Conservation (phyloP, 1,140 invertebrate species). For the Drosophila suzukii region DNA sequence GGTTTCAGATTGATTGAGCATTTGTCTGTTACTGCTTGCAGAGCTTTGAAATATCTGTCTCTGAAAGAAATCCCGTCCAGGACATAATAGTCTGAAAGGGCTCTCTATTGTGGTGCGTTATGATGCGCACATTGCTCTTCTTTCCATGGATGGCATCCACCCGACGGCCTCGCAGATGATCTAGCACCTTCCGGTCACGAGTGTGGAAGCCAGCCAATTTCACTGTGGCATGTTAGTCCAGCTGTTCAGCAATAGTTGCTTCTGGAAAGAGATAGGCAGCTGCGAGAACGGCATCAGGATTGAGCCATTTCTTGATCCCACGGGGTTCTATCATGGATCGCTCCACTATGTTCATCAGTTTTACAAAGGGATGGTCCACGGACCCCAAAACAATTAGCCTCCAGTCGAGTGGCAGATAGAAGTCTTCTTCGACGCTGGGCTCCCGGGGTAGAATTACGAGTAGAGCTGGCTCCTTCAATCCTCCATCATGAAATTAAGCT, state of each 20-base stretch:
- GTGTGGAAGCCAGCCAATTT: slow-evolving; percentile 55
- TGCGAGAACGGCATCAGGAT: slow-evolving; percentile 86
- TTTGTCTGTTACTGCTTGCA: background rate
- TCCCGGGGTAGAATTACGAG: slow-evolving; percentile 88
- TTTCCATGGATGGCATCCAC: slow-evolving; percentile 40
- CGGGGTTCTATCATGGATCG: slow-evolving; percentile 59
- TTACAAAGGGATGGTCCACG: slow-evolving; percentile 79
- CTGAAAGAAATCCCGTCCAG: slow-evolving; percentile 41
- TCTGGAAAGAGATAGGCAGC: slow-evolving; percentile 85
- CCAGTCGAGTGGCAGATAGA: slow-evolving; percentile 85
- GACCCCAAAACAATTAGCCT: slow-evolving; percentile 65
- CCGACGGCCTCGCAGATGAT: slow-evolving; percentile 37
- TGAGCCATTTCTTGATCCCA: slow-evolving; percentile 77
- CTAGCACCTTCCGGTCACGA: slow-evolving; percentile 60
- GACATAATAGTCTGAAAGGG: slow-evolving; percentile 41
- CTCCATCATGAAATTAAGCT: slow-evolving; percentile 92
- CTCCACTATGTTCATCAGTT: slow-evolving; percentile 86
- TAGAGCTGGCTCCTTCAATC: slow-evolving; percentile 85
- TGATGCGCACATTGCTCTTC: slow-evolving; percentile 34
- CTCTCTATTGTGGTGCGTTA: slow-evolving; percentile 31
- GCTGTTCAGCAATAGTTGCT: slow-evolving; percentile 58
- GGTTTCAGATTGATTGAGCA: background rate
- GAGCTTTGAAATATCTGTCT: background rate
- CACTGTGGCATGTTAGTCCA: slow-evolving; percentile 79
- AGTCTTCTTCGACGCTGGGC: slow-evolving; percentile 84